phyloP scores from a whole-genome alignment of 2,113 vertebrate species.

The Toxotes chatareus region DNA sequence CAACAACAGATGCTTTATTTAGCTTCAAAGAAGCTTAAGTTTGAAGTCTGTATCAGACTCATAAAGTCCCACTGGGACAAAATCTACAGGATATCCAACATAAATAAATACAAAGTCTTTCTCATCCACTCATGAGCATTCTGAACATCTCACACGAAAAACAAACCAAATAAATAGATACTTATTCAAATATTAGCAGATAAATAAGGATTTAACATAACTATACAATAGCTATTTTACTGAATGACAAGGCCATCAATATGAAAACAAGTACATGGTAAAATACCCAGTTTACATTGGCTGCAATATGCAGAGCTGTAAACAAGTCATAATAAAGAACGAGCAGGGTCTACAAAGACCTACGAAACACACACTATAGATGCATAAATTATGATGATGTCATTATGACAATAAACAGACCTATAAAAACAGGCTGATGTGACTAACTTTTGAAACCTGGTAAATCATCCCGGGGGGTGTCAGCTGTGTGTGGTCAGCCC shows the following conservation, averaged over 20 bases:
- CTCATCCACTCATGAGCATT: not conserved
- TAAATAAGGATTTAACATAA: conserved; percentile 28
- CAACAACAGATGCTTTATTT: conserved; percentile 45
- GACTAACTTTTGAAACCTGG: conserved; percentile 14
- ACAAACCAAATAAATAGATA: conserved; percentile 48
- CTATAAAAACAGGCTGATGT: conserved; percentile 19
- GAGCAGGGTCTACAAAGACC: not conserved
- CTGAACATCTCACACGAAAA: not conserved
- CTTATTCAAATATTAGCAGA: conserved; percentile 33
- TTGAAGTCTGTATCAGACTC: conserved; percentile 20
- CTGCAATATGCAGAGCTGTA: conserved; percentile 22
- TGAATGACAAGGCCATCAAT: conserved; percentile 28
- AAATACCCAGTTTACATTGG: conserved; percentile 2
- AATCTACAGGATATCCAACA: conserved; percentile 2
- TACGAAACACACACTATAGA: not conserved
- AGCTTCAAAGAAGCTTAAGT: conserved; percentile 66
- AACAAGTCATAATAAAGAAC: conserved; percentile 6
- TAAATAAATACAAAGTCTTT: conserved; percentile 33
- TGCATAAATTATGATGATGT: conserved; percentile 5
- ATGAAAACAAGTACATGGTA: not conserved
- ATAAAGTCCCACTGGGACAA: conserved; percentile 62
- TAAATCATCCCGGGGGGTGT: not conserved
- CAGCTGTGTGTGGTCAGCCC: not conserved
- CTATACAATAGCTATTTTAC: conserved; percentile 62
- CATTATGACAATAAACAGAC: conserved; percentile 25